These are phyloP conservation scores for Drosophila cyrtoloma DNA, from an alignment of 2,888 invertebrate genomes.

Conservation along the genomic window DNA sequence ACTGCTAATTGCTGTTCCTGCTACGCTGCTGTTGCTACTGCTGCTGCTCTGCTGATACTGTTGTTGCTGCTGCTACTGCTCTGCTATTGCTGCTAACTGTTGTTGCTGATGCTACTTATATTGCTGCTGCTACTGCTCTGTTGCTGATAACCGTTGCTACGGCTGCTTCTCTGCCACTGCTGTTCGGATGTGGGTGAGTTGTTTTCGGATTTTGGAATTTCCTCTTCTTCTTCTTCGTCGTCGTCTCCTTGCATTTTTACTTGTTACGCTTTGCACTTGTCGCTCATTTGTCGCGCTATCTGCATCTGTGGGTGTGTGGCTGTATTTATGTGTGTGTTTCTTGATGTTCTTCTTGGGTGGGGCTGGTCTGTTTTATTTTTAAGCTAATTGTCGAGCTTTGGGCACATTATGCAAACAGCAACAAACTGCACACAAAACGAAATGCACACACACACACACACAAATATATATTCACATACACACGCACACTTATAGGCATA, in stretches of 20 bases:
- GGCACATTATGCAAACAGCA: slow-evolving; percentile 54
- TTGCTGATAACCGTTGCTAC: neutral
- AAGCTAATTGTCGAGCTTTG: slow-evolving; percentile 65
- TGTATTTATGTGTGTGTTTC: neutral
- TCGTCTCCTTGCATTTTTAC: slow-evolving; percentile 57
- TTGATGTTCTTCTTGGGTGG: slow-evolving; percentile 52
- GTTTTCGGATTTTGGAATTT: slow-evolving; percentile 53
- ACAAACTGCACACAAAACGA: slow-evolving; percentile 30
- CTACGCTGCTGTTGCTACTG: neutral
- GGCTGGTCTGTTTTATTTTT: slow-evolving; percentile 56
- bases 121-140: neutral
- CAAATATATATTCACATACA: neutral
- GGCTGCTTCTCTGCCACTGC: neutral
- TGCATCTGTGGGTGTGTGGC: slow-evolving; percentile 8
- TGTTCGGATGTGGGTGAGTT: slow-evolving; percentile 54
- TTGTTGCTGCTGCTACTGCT: neutral
- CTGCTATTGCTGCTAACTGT: slow-evolving; percentile 7
- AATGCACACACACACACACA: neutral
- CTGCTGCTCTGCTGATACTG: neutral
- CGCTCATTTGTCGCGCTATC: slow-evolving; percentile 27
- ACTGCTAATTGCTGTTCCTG: neutral
- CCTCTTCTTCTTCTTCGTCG: neutral
- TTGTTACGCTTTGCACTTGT: slow-evolving; percentile 62
- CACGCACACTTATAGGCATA: slow-evolving; percentile 13
- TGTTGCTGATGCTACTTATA: neutral